Evolutionary conservation across 2,797 vertebrate species (phyloP).

Genomic region (Chrysolophus pictus): DNA sequence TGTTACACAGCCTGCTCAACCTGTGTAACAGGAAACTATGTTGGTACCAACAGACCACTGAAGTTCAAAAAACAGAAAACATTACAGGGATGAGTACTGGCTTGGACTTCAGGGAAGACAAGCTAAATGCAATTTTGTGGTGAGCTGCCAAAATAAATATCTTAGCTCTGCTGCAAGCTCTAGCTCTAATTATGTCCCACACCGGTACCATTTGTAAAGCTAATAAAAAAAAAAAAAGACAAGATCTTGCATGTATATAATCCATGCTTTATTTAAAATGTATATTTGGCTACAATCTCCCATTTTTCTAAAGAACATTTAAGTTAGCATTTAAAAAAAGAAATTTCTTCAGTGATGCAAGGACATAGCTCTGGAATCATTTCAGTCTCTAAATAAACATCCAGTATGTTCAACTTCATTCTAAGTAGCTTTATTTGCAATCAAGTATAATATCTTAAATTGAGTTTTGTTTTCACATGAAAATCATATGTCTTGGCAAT

Average conservation of each 20-base stretch:
- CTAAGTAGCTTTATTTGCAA: neutral
- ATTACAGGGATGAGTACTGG: neutral
- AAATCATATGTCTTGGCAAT: neutral
- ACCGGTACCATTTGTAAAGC: neutral
- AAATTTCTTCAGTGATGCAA: neutral
- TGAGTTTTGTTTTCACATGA: neutral
- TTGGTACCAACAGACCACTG: neutral
- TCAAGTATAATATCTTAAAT: neutral
- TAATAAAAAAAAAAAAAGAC: neutral
- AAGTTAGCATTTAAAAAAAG: neutral
- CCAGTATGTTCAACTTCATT: neutral
- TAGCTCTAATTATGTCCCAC: neutral
- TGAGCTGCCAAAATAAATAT: neutral
- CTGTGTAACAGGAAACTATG: neutral
- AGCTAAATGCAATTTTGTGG: neutral
- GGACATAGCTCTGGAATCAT: neutral
- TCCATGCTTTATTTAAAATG: fast-evolving
- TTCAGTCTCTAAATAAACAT: neutral
- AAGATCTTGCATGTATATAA: neutral
- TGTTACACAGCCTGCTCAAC: neutral
- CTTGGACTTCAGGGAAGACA: neutral
- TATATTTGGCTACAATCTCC: neutral
- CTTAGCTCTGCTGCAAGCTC: neutral
- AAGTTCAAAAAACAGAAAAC: neutral
- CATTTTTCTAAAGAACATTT: neutral